Evolutionary conservation across 2,113 vertebrate species (phyloP), one percentile per base, ranked within the genome.

Genomic region (Cisticola juncidis): DNA sequence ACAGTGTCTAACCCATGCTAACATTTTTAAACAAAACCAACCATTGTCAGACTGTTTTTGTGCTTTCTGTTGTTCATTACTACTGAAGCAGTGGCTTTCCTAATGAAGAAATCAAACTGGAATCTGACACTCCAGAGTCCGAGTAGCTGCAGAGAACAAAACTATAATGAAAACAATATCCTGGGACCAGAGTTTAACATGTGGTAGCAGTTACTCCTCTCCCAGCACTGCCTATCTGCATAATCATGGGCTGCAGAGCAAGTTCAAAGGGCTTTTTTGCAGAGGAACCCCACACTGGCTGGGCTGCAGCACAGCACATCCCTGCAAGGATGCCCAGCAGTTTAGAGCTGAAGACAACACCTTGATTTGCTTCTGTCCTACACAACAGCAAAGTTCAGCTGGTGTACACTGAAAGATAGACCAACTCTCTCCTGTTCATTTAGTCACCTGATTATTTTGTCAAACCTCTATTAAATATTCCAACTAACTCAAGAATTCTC

Each of bases 21-120:
- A 71, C 6, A 2, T 62, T 91, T 94, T 94, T 82, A 82, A 90
- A 93, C 88, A 96, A 84, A 85, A 92, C 11, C 76, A 91, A 64
- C 2, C 38, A 57, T 28, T 57, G 58, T 42, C 56, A 66, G 33
- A 48, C 29, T 12, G 7, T 0, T 80, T 79, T 66, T 7, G 4
- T 48, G 42, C 44, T 81, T 87, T 74, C 79, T 84, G 83, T 94
- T 85, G 80, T 84, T 66, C 2, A 14, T 94, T 93, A 93, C 83
- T 96, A 90, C 89, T 58, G 86, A 66, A 88, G 83, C 80, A 92
- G 84, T 13, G 14, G 47, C 69, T 90, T 93, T 82, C 64, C 53
- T 92, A 96, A 95, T 92, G 95, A 95, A 95, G 81, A 96, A 97
- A 88, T 93, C 89, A 94, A 96, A 88, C 80, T 73, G 95, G 86